phyloP scores from a whole-genome alignment of 2,113 vertebrate species.

The Cyprinodon variegatus region DNA sequence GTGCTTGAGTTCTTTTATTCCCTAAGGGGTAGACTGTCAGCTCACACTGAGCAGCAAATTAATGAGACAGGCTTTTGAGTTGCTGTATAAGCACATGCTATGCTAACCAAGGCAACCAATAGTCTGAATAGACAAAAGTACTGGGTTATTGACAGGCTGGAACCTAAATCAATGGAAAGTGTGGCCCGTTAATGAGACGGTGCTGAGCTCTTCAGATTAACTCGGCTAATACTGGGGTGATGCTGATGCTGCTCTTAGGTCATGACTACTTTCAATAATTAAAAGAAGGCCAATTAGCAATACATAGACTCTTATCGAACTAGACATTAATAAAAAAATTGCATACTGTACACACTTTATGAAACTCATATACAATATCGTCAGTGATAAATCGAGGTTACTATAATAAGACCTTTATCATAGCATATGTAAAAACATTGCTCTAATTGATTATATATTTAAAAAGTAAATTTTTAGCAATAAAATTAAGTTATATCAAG shows the following conservation, averaged over 20 bases:
- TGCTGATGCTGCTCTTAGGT: conserved; percentile 50
- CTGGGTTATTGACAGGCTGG: conserved; percentile 62
- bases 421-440: not conserved
- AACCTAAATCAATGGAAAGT: conserved; percentile 64
- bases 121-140: conserved; percentile 71
- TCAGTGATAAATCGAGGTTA: not conserved
- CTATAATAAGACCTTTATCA: not conserved
- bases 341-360: not conserved
- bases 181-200: conserved; percentile 54
- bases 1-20: not conserved
- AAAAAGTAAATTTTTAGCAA: no score
- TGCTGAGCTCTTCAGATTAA: conserved; percentile 52
- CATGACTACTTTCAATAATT: conserved; percentile 15
- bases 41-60: conserved; percentile 38
- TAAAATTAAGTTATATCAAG: no score
- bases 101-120: conserved; percentile 57
- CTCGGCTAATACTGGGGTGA: conserved; percentile 43
- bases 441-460: not conserved
- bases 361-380: not conserved
- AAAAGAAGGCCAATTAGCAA: conserved; percentile 20
- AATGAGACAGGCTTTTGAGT: conserved; percentile 49
- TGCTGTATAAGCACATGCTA: conserved; percentile 62
- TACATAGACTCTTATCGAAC: not conserved
- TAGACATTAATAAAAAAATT: not conserved
- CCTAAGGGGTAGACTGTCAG: conserved; percentile 10